Conservation (phyloP, 2,113 vertebrate species). For the Fulmarus glacialis region DNA sequence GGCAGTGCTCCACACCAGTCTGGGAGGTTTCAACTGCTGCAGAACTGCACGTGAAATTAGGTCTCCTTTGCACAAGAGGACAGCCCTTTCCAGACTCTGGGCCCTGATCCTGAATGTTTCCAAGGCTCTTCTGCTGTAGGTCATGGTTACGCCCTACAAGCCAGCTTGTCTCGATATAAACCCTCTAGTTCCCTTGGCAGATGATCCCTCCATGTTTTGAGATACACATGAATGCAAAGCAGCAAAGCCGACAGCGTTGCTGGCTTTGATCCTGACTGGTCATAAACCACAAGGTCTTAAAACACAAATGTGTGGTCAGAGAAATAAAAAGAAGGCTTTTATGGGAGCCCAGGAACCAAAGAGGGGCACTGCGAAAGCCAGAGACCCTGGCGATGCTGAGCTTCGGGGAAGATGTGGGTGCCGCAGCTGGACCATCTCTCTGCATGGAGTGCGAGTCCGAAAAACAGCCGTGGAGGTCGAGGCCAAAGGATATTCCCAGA, state of each 20-base stretch:
- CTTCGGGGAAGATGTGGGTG: neutral
- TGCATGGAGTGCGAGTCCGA: neutral
- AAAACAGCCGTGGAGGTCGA: neutral
- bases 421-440: neutral
- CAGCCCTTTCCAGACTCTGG: neutral
- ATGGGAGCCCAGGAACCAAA: neutral
- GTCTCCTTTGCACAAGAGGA: neutral
- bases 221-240: neutral
- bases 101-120: neutral
- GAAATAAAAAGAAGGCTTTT: neutral
- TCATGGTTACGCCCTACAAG: neutral
- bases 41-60: neutral
- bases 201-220: neutral
- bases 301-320: neutral
- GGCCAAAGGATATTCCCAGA: neutral
- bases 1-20: neutral
- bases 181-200: neutral
- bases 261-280: neutral
- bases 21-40: neutral
- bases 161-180: neutral
- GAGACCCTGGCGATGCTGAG: neutral
- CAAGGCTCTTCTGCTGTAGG: neutral
- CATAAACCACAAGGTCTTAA: neutral
- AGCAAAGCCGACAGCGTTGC: neutral
- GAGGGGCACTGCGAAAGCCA: neutral